Evolutionary conservation across 2,797 vertebrate species (phyloP), one percentile per base, ranked within the genome.

Genomic region (Xiphorhynchus erythropygius): DNA sequence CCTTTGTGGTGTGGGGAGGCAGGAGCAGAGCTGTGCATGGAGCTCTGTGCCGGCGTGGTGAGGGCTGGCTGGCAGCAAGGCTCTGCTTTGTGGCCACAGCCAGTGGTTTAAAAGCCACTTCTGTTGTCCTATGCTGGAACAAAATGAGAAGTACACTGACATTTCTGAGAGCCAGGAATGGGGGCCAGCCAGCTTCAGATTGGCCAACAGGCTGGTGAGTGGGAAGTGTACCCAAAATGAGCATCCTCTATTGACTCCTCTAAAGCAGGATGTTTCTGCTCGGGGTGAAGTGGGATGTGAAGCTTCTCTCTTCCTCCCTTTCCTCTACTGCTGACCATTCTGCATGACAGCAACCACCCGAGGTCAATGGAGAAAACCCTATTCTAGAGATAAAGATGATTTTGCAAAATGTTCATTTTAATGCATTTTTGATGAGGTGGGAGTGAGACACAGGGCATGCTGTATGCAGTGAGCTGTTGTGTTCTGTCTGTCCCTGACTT

Each of bases 1-100:
- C 44, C 57, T 76, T 57, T 0, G 0, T 8, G 2, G 35, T 2
- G 9, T 16, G 13, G 59, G n/a, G 50, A 69, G 73, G 44, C 22
- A 13, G 18, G 35, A 60, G 49, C 2, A 2, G 52, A 91, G 39
- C 46, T 11, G 10, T 21, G 42, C 30, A 13, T 4, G 27, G 53
- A 56, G 19, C 16, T 49, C 62, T 7, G 27, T 44, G 33, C 9
- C 15, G n/a, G 55, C 3, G n/a, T 33, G n/a, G 22, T 3, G 6
- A 56, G 55, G 55, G 13, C 56, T 4, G 33, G 22, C 70, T 84
- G 89, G 33, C n/a, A 33, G 33, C 63, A 52, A 15, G 22, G 62
- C 33, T 87, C 60, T 57, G 56, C 62, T 82, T 52, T 30, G 7
- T 52, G 56, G 56, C 42, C 37, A 81, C 8, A 44, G 33, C 15